Percentiles rank a stretch among this genome's conserved stretches.
Conservation (phyloP, 2,888 invertebrate species). For the Drosophila longiperda region DNA sequence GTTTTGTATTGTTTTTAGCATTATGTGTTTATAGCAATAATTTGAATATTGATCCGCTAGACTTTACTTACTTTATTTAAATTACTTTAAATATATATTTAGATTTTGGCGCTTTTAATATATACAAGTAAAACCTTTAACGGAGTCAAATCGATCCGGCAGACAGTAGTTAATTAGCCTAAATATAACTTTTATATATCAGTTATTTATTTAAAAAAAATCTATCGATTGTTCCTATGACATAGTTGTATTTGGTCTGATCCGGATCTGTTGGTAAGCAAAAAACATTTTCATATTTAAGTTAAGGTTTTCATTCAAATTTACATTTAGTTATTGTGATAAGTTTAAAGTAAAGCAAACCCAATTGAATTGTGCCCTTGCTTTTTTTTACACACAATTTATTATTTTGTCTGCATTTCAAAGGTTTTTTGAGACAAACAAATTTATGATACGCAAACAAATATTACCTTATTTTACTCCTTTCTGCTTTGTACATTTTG, state of each 20-base stretch:
- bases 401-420: constrained; percentile 15
- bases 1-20: not conserved
- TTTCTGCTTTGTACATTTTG: constrained; percentile 15
- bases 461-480: constrained; percentile 17
- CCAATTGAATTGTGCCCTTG: too few relatives aligned
- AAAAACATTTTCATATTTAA: not conserved
- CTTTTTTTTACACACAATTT: not conserved
- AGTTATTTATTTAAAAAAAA: not conserved
- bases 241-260: not conserved
- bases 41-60: not conserved
- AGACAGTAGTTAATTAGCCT: not conserved
- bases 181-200: not conserved
- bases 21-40: not conserved
- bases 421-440: constrained; percentile 13
- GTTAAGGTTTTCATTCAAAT: not conserved
- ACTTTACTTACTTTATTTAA: not conserved
- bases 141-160: not conserved
- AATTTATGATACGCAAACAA: constrained; percentile 20
- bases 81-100: not conserved
- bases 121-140: not conserved
- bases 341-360: not conserved
- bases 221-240: not conserved
- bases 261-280: not conserved
- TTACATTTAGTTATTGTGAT: not conserved
- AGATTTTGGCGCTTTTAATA: not conserved